A percentile compares a stretch with the other conserved stretches of the same genome.
Conservation (phyloP, 1,140 invertebrate genomes). For the Agrypnia vestita region DNA sequence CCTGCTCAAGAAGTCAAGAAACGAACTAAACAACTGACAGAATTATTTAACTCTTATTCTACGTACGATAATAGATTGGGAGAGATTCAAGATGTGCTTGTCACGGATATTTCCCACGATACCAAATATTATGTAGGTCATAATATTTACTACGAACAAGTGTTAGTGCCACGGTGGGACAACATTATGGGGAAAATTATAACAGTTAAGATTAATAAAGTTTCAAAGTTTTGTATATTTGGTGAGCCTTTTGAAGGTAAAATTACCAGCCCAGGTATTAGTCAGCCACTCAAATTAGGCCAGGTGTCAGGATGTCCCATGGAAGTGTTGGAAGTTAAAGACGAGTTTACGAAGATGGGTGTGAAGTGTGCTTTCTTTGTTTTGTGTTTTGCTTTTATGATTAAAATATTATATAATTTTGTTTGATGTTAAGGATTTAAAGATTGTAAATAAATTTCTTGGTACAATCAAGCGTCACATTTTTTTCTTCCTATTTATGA, state of each 20-base stretch:
- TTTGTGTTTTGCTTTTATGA: constrained; percentile 47
- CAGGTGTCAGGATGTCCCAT: constrained; percentile 68
- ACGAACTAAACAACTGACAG: constrained; percentile 90
- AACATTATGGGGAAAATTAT: constrained; percentile 89
- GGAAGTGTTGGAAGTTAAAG: constrained; percentile 12
- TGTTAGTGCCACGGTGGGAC: constrained; percentile 86
- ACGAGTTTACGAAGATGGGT: constrained; percentile 54
- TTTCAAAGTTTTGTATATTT: constrained; percentile 91
- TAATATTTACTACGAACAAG: constrained; percentile 97
- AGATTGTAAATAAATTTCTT: constrained; percentile 38
- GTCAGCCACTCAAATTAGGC: constrained; percentile 70
- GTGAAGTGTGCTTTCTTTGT: constrained; percentile 47
- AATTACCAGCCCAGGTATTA: constrained; percentile 70
- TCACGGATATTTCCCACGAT: constrained; percentile 96
- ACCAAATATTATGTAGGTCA: constrained; percentile 93
- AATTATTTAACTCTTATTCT: constrained; percentile 93
- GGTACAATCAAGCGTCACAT: neutral
- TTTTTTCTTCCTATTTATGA: no score
- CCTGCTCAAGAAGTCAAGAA: constrained; percentile 91
- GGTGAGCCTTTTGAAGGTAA: constrained; percentile 78
- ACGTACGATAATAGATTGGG: constrained; percentile 87
- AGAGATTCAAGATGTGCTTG: constrained; percentile 85
- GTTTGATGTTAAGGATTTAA: constrained; percentile 16
- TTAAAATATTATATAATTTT: constrained; percentile 13
- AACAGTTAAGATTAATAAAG: constrained; percentile 82